Evolutionary conservation across 2,888 invertebrate genomes (phyloP), one percentile per base, ranked within the genome.

Genomic region (Unio pictorum): DNA sequence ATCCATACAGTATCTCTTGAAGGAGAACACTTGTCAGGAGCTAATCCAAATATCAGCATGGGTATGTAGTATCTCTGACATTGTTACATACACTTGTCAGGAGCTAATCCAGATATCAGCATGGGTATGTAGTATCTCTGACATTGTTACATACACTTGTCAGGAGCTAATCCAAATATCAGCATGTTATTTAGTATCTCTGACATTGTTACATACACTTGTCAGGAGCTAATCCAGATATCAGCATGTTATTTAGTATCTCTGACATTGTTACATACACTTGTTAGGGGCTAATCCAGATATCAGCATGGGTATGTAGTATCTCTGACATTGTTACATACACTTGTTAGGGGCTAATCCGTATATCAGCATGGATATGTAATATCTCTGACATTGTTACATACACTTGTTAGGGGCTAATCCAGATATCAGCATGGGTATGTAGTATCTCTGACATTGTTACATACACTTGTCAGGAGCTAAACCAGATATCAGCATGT

Each of bases 221-320:
- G 67, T 15, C 54, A 60, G 20, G 62, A 71, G n/a, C 28, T 80
- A 17, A 66, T 80, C 54, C 71, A 73, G 45, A 61, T 82, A 4
- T 63, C 75, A 26, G 64, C 72, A 54, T 82, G 82, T 81, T 83
- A 78, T 30, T 6, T 30, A 30, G 30, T 0, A 30, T 30, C 30
- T 1, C 30, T 7, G 30, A 30, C 6, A 30, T 30, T 30, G 30
- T 30, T 30, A 30, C 30, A 30, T 3, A 30, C 28, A 30, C 28
- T 4, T 30, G 28, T 30, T 4, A 30, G 11, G 62, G 70, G 23
- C 30, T 80, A 15, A 66, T 80, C 34, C 72, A 73, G 45, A 62
- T 83, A 5, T 63, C 76, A 30, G 64, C 73, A 34, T 82, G 82
- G 83, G 81, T 83, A 78, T 69, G 73, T 68, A 45, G 45, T 3